Evolutionary conservation across 2,888 invertebrate genomes (phyloP), one percentile per base, ranked within the genome.

Genomic region (Lobophora halterata): DNA sequence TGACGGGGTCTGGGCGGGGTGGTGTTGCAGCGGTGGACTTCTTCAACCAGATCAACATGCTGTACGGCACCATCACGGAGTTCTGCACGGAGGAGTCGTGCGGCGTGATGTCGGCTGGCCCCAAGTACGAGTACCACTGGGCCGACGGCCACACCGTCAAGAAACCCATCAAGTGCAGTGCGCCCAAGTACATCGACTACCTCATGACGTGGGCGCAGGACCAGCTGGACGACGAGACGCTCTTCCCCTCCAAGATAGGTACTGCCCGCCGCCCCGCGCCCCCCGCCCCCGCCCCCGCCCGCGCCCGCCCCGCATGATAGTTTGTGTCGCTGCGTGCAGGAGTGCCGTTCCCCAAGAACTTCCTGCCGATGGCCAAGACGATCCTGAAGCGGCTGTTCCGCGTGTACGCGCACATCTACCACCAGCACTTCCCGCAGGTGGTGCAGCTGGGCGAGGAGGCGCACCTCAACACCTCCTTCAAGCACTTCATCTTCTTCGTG

Each of bases 121-220:
- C 98, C 49, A 98, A 98, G 87, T 98, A 99, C 75, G 99, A 99
- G 87, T 99, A 99, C 86, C 98, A 98, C 83, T 99, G 99, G 99
- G 99, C 99, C 0, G 98, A 99, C 83, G 98, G 98, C 0, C 96
- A 96, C 68, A 97, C 97, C 0, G 97, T 98, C 12, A 97, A 99
- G 81, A 99, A 99, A 77, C 98, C 98, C 23, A 98, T 99, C 65
- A 98, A 98, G 88, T 99, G 98, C 88, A 98, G 98, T 27, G 99
- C 98, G 34, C 98, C 98, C 31, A 97, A 98, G 83, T 99, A 99
- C 83, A 99, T 99, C 61, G 99, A 99, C 87, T 99, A 98, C 88
- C 90, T 99, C 56, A 98, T 99, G 98, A 98, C 98, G 10, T 99
- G 98, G 97, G 98, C 99, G 39, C 99, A 99, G 85, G 98, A 99